These are phyloP conservation scores for Ametastegia equiseti DNA, from an alignment of 2,888 invertebrate species.

Conservation along the genomic window DNA sequence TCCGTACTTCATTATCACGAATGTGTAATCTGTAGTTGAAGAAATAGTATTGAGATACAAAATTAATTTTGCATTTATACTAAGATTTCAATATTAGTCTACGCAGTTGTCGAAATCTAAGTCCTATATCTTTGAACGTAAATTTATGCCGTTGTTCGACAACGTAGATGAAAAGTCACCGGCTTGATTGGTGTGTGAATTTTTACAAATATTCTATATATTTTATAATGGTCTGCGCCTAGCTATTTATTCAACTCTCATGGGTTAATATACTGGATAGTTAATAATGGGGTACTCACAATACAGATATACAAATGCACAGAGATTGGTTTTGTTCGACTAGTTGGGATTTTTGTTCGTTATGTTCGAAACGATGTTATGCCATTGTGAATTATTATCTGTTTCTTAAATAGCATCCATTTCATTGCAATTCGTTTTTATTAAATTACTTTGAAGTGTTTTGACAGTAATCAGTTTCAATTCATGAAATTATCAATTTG, in stretches of 20 bases:
- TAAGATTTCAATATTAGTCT: background rate
- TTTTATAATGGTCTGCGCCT: background rate
- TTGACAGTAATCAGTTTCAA: background rate
- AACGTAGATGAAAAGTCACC: background rate
- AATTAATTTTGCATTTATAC: background rate
- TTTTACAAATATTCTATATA: background rate
- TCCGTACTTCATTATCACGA: too few species aligned
- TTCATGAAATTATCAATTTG: background rate
- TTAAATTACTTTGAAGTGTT: background rate
- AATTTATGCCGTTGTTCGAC: background rate
- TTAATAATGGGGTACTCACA: background rate
- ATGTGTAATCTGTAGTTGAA: background rate
- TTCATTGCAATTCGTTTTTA: background rate
- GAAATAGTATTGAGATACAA: background rate
- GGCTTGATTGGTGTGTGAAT: background rate
- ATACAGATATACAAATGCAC: conserved; percentile 5
- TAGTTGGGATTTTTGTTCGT: conserved; percentile 1
- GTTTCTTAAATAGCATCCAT: background rate
- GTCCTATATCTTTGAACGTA: background rate
- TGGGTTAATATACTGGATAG: conserved; percentile 2
- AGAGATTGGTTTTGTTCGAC: background rate
- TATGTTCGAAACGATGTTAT: background rate
- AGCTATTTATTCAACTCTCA: background rate
- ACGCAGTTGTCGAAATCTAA: background rate
- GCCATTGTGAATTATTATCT: background rate